phyloP scores from a whole-genome alignment of 2,888 invertebrate genomes.

The Stenurella melanura region DNA sequence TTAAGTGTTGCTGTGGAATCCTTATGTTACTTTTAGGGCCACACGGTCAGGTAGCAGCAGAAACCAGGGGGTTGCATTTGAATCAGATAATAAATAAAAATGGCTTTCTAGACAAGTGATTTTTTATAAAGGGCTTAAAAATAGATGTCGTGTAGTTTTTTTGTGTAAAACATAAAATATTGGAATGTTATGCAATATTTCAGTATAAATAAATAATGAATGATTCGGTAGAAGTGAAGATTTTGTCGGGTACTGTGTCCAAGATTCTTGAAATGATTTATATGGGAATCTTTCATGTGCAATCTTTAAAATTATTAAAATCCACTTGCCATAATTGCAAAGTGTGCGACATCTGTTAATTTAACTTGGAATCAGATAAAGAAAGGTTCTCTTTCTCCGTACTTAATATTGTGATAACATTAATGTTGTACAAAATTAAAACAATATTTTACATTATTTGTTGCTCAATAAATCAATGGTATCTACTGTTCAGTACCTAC shows the following conservation, averaged over 20 bases:
- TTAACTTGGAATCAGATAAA: no score
- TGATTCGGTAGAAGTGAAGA: background rate
- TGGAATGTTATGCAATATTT: slow-evolving; percentile 17
- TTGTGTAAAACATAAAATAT: slow-evolving; percentile 35
- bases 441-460: no score
- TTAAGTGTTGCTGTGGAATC: slow-evolving; percentile 64
- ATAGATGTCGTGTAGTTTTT: slow-evolving; percentile 51
- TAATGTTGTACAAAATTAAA: no score
- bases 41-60: slow-evolving; percentile 49
- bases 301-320: background rate
- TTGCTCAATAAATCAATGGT: no score
- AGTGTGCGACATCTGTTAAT: no score
- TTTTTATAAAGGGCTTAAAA: slow-evolving; percentile 49
- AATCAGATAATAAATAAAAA: slow-evolving; percentile 49
- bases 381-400: no score
- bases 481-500: no score
- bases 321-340: no score
- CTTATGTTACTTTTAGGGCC: slow-evolving; percentile 48
- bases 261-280: background rate
- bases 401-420: no score
- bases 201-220: background rate
- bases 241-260: background rate
- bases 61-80: slow-evolving; percentile 42
- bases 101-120: slow-evolving; percentile 49
- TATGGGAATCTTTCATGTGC: background rate